Evolutionary conservation across 2,113 vertebrate species (phyloP).

Genomic region (Oryzias javanicus): DNA sequence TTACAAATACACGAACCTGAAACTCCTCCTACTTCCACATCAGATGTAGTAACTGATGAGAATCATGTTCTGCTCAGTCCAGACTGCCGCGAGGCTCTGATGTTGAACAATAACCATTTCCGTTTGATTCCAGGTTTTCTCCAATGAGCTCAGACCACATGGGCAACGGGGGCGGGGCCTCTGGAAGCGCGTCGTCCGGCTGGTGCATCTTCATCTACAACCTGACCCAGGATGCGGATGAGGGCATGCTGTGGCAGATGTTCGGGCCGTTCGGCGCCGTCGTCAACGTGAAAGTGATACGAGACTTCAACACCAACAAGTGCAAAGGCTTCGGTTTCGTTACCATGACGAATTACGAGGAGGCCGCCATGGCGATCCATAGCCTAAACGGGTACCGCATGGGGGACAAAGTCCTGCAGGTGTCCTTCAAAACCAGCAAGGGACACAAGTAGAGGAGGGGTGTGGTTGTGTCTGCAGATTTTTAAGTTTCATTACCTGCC

Average conservation of each 20-base stretch:
- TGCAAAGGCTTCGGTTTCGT: constrained; percentile 99
- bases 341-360: constrained; percentile 99
- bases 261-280: constrained; percentile 97
- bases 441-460: constrained; percentile 85
- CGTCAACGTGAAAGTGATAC: constrained; percentile 97
- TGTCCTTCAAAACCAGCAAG: constrained; percentile 99
- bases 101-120: neutral
- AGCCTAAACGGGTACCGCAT: constrained; percentile 97
- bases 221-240: constrained; percentile 92
- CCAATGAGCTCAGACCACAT: constrained; percentile 97
- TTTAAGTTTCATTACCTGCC: neutral
- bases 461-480: neutral
- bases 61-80: neutral
- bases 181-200: constrained; percentile 85
- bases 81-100: neutral
- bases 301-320: constrained; percentile 99
- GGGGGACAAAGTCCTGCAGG: constrained; percentile 97
- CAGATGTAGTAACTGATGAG: neutral
- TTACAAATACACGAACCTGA: no score
- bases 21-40: neutral
- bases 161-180: constrained; percentile 85
- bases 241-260: constrained; percentile 99
- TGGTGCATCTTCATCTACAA: constrained; percentile 99
- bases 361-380: constrained; percentile 97
- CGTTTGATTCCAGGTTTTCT: constrained; percentile 85